A percentile compares a stretch with the other conserved stretches of the same genome.
Evolutionary conservation across 2,797 vertebrate species (phyloP).

Genomic region (Megalops cyprinoides): DNA sequence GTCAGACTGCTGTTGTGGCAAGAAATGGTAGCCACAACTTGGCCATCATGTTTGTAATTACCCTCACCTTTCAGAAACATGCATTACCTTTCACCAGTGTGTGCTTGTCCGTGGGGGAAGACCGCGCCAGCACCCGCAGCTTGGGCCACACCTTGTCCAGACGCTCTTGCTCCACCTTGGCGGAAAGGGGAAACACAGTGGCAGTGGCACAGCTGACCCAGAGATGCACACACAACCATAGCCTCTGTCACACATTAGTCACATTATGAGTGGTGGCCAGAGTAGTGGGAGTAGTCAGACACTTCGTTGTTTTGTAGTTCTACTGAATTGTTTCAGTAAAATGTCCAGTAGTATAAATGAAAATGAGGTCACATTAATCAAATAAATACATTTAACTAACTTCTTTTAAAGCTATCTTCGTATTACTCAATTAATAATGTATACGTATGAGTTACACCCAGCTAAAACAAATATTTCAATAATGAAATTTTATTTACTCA

Average conservation of each 20-base stretch:
- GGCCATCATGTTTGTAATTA: not conserved
- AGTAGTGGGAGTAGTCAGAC: not conserved
- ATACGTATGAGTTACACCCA: too few species aligned
- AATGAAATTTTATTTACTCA: too few species aligned
- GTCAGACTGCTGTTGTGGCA: not conserved
- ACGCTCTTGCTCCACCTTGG: conserved; percentile 94
- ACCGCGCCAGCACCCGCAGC: conserved; percentile 91
- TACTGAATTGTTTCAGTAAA: too few species aligned
- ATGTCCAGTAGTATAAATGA: not conserved
- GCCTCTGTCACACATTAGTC: too few species aligned
- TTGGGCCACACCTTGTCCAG: conserved; percentile 97
- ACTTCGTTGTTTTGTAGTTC: too few species aligned
- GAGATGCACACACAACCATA: not conserved
- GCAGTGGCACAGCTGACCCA: not conserved
- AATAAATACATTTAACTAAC: not conserved
- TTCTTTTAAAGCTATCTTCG: too few species aligned
- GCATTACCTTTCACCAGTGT: conserved; percentile 94
- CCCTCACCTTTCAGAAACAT: not conserved
- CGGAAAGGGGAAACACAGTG: not conserved
- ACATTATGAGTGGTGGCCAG: too few species aligned
- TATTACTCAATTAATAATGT: too few species aligned
- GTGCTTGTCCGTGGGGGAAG: conserved; percentile 96
- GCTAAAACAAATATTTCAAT: too few species aligned
- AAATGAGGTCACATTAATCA: not conserved
- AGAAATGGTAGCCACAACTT: too few species aligned